These are phyloP conservation scores for Stegastes partitus DNA, from an alignment of 2,113 vertebrate genomes.

Conservation along the genomic window DNA sequence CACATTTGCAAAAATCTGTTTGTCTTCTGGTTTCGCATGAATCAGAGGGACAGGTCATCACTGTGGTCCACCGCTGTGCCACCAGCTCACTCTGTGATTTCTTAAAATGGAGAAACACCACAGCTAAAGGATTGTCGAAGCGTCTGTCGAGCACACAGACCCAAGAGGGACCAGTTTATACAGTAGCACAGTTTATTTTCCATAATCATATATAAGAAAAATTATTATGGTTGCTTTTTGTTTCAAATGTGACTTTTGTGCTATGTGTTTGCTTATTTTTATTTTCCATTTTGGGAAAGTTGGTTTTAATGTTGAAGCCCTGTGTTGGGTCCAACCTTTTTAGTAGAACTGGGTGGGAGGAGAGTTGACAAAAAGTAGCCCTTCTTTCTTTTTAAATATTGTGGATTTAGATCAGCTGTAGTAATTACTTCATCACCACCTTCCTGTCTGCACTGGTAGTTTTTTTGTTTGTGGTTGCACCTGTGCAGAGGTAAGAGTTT, in stretches of 20 bases:
- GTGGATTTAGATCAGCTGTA: neutral
- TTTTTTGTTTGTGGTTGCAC: slow-evolving; percentile 14
- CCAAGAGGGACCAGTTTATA: slow-evolving; percentile 76
- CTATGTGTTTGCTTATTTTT: slow-evolving; percentile 55
- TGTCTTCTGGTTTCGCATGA: slow-evolving; percentile 18
- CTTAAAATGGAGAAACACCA: slow-evolving; percentile 19
- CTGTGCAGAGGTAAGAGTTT: slow-evolving; percentile 28
- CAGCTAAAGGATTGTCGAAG: slow-evolving; percentile 21
- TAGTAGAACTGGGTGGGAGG: neutral
- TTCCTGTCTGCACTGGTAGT: slow-evolving; percentile 8
- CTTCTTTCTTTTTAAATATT: neutral
- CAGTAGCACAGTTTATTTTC: slow-evolving; percentile 55
- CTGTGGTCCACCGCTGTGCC: slow-evolving; percentile 58
- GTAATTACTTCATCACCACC: neutral
- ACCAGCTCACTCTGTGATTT: slow-evolving; percentile 23
- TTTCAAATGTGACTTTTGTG: slow-evolving; percentile 47
- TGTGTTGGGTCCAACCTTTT: slow-evolving; percentile 63
- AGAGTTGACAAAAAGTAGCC: slow-evolving; percentile 16
- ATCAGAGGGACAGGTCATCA: slow-evolving; percentile 41
- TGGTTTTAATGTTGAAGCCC: slow-evolving; percentile 64
- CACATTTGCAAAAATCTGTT: slow-evolving; percentile 12
- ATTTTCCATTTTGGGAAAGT: slow-evolving; percentile 79
- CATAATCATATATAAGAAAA: slow-evolving; percentile 54
- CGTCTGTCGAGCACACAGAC: neutral
- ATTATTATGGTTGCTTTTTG: slow-evolving; percentile 45